phyloP scores from a whole-genome alignment of 2,888 invertebrate genomes.

The Agrotis exclamationis region DNA sequence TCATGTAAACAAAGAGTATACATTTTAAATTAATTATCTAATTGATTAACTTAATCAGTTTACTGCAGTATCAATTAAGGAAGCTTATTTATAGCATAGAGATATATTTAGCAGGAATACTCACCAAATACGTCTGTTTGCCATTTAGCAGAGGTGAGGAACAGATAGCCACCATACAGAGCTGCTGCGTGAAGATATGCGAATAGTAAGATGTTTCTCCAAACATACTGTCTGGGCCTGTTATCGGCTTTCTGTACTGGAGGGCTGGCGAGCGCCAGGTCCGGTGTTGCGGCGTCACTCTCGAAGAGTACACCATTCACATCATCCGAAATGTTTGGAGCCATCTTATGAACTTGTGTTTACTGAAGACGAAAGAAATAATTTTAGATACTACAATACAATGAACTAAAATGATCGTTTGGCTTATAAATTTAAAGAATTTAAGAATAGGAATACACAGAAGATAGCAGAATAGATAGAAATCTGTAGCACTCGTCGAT shows the following conservation, averaged over 20 bases:
- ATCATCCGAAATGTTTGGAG: slow-evolving; percentile 83
- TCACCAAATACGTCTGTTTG: slow-evolving; percentile 94
- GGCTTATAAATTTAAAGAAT: background rate
- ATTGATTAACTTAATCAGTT: background rate
- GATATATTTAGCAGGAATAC: slow-evolving; percentile 66
- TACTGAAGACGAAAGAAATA: slow-evolving; percentile 39
- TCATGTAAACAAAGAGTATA: background rate
- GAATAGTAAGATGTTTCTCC: slow-evolving; percentile 96
- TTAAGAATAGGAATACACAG: too few relatives aligned
- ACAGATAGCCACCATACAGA: slow-evolving; percentile 94
- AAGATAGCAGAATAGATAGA: background rate
- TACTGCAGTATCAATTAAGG: background rate
- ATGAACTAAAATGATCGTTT: background rate
- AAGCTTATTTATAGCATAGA: slow-evolving; percentile 2
- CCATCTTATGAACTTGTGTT: slow-evolving; percentile 76
- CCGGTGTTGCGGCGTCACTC: slow-evolving; percentile 86
- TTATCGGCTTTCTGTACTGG: slow-evolving; percentile 90
- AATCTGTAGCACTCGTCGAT: background rate
- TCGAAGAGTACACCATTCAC: slow-evolving; percentile 88
- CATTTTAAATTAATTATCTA: background rate
- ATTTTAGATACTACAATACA: background rate
- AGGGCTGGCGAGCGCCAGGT: slow-evolving; percentile 81
- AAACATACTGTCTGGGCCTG: slow-evolving; percentile 92
- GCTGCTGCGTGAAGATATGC: slow-evolving; percentile 94
- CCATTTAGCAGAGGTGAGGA: slow-evolving; percentile 94